Evolutionary conservation across 2,888 invertebrate genomes (phyloP).

Genomic region (Hemaris fuciformis): DNA sequence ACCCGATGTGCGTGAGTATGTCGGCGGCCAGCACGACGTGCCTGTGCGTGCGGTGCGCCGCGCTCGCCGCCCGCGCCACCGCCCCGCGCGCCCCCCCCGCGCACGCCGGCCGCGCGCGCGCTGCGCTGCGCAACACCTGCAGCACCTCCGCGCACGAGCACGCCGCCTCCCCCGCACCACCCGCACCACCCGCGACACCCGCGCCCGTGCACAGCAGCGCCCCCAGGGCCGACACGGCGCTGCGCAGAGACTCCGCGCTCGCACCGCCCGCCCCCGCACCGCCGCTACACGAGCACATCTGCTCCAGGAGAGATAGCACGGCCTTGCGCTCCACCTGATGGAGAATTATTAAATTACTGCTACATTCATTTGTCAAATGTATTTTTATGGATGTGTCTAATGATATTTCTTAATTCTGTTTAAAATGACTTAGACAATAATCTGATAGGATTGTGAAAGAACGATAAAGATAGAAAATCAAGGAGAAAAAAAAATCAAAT

Average conservation of each 20-base stretch:
- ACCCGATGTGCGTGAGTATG: conserved; percentile 87
- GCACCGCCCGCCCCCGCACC: conserved; percentile 86
- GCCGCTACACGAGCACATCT: conserved; percentile 91
- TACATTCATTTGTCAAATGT: not conserved
- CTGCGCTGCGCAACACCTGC: conserved; percentile 87
- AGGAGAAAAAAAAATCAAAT: too few relatives aligned
- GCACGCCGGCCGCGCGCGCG: conserved; percentile 85
- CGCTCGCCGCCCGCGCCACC: conserved; percentile 83
- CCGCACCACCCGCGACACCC: conserved; percentile 59
- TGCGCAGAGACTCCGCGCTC: conserved; percentile 79
- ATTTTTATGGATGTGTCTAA: too few relatives aligned
- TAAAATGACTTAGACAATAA: too few relatives aligned
- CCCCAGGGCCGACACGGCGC: conserved; percentile 86
- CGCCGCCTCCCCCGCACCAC: conserved; percentile 62
- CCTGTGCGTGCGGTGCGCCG: conserved; percentile 83
- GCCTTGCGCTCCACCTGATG: conserved; percentile 88
- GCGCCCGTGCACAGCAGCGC: conserved; percentile 85
- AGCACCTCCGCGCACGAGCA: conserved; percentile 60
- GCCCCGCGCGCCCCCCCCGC: conserved; percentile 84
- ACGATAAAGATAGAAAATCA: too few relatives aligned
- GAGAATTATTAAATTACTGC: not conserved
- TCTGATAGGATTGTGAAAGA: too few relatives aligned
- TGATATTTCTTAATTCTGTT: too few relatives aligned
- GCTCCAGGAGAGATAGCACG: conserved; percentile 89
- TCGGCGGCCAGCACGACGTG: conserved; percentile 85